Evolutionary conservation across 2,113 vertebrate species (phyloP), one percentile per base, ranked within the genome.

Genomic region (Crypturellus undulatus): DNA sequence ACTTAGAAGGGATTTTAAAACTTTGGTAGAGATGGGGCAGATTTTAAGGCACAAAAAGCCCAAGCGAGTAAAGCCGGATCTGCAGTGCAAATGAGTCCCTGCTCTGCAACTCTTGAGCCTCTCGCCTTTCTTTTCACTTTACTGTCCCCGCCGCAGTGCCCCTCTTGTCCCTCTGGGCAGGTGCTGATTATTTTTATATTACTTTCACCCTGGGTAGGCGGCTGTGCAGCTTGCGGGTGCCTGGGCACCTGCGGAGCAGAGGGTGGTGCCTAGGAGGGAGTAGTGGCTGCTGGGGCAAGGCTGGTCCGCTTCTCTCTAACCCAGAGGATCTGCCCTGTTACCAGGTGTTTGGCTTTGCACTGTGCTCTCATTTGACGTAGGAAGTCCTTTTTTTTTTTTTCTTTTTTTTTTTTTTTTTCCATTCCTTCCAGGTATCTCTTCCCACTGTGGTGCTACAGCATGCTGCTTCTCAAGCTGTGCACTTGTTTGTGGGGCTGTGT

Each of bases 391-490:
- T 10, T 49, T 22, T 49, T 59, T 81, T 90, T 75, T 11, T 40
- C 40, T 49, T 10, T 10, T 49, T 49, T 49, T 63, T 81, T 92
- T 75, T 49, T 49, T 22, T 11, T 49, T 49, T 22, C 59, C 78
- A 88, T 70, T 15, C 43, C 60, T 90, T 6, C 26, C 26, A 71
- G 40, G 10, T 79, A 0, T 1, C 64, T 72, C 16, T 62, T 76
- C 69, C 32, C 19, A 6, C 3, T 63, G 16, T 36, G 63, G 3
- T 62, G 25, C 42, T 64, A 15, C 20, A 17, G 6, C n/a, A 11
- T 62, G 43, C 49, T 20, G 0, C 60, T 81, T 6, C 26, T 2
- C 3, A 25, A 2, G 8, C 17, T 36, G 0, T 30, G 8, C 45
- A 4, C 8, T 60, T 79, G 7, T 73, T 87, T 17, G 38, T 21